Conservation (phyloP, 2,113 vertebrate species). For the Phocoena phocoena region DNA sequence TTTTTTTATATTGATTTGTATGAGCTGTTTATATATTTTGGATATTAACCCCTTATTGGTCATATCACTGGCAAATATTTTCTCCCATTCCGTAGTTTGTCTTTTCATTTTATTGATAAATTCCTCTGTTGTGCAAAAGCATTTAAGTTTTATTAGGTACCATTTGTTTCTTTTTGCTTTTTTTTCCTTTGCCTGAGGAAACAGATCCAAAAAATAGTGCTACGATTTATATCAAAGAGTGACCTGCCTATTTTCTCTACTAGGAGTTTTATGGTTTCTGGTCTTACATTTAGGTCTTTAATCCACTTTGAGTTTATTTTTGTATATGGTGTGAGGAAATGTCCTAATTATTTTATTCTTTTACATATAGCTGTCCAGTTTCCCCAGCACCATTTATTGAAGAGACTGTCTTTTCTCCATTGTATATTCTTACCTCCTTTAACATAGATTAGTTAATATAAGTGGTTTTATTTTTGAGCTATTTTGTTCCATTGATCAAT, state of each 20-base stretch:
- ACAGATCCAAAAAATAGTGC: neutral
- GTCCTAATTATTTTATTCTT: too few relatives aligned
- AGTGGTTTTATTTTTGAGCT: neutral
- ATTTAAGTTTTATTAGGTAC: neutral
- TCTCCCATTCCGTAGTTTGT: neutral
- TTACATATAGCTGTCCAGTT: too few relatives aligned
- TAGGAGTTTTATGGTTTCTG: neutral
- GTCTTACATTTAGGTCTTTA: neutral
- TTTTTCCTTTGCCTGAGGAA: neutral
- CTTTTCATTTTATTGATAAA: neutral
- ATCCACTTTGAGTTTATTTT: neutral
- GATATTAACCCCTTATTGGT: neutral
- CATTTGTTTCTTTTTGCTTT: neutral
- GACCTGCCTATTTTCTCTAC: neutral
- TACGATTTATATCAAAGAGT: neutral
- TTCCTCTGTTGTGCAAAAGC: neutral
- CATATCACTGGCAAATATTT: neutral
- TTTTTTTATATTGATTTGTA: neutral
- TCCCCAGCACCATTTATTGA: too few relatives aligned
- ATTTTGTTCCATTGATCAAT: neutral
- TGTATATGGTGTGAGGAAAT: too few relatives aligned
- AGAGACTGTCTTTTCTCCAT: neutral
- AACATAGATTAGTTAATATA: neutral
- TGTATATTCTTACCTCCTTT: neutral
- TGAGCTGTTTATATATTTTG: neutral